Evolutionary conservation across 2,888 invertebrate species (phyloP), one percentile per base, ranked within the genome.

Genomic region (Microctonus aethiopoides): DNA sequence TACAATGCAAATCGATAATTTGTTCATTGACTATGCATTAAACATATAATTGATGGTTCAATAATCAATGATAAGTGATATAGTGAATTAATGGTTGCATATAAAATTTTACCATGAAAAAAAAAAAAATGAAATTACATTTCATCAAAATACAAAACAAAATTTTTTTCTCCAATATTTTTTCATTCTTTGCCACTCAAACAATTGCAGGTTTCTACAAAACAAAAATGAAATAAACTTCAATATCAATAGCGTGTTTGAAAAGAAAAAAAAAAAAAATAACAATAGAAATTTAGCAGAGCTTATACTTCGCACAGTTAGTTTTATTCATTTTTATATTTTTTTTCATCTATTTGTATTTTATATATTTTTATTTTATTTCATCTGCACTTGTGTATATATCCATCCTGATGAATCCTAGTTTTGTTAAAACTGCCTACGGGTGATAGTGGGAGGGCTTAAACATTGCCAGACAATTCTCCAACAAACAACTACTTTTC

Each of bases 401-500:
- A 39, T 69, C 26, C 60, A 65, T 16, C 41, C 65, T 66, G 70
- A 70, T 70, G 70, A 70, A 70, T 70, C 52, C 32, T 51, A 52
- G 51, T 52, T 66, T 66, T 41, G 36, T 32, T 65, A 34, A 51
- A 60, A 59, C 32, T 22, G 63, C 52, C n/a, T 39, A 39, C 41
- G 22, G 13, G 22, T 29, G 34, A 22, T 20, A 16, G 34, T 34
- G 34, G 34, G 9, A 32, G 62, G 11, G 64, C 36, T 64, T n/a
- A n/a, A n/a, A n/a, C n/a, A n/a, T n/a, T n/a, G n/a, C n/a, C n/a
- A 68, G 36, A 32, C 39, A 22, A 24, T 52, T 32, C 9, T 29
- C 32, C 52, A 51, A 41, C 26, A 16, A 39, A n/a, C 67, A 61
- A 67, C 67, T 71, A 67, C 62, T 74, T 71, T 70, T 68, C 67